These are phyloP conservation scores for Arenaria interpres DNA, from an alignment of 2,113 vertebrate species.

Conservation along the genomic window DNA sequence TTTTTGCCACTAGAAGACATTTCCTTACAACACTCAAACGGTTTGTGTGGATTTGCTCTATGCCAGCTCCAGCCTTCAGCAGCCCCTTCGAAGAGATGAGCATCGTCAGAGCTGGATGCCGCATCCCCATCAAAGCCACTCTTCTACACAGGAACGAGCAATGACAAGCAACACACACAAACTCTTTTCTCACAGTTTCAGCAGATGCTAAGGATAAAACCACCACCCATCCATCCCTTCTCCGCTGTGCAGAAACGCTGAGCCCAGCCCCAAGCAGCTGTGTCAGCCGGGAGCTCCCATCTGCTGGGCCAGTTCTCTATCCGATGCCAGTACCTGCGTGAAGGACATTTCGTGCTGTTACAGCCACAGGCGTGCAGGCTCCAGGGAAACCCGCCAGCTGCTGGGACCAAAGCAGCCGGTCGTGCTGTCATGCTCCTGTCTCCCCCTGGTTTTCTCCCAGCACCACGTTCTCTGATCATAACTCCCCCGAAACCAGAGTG, in stretches of 20 bases:
- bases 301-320: background rate
- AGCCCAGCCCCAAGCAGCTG: background rate
- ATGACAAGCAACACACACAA: background rate
- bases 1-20: background rate
- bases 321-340: background rate
- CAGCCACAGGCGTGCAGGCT: rapidly evolving
- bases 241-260: background rate
- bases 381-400: background rate
- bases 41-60: background rate
- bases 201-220: background rate
- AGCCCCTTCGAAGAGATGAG: background rate
- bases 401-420: background rate
- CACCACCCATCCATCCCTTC: rapidly evolving
- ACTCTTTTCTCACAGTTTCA: background rate
- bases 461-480: background rate
- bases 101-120: background rate
- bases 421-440: rapidly evolving
- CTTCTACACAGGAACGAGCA: background rate
- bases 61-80: background rate
- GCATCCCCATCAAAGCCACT: background rate
- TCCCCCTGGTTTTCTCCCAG: background rate
- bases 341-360: background rate
- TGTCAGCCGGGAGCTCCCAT: background rate
- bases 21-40: background rate
- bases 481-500: background rate